Evolutionary conservation across 2,797 vertebrate species (phyloP).

Genomic region (Enoplosus armatus): DNA sequence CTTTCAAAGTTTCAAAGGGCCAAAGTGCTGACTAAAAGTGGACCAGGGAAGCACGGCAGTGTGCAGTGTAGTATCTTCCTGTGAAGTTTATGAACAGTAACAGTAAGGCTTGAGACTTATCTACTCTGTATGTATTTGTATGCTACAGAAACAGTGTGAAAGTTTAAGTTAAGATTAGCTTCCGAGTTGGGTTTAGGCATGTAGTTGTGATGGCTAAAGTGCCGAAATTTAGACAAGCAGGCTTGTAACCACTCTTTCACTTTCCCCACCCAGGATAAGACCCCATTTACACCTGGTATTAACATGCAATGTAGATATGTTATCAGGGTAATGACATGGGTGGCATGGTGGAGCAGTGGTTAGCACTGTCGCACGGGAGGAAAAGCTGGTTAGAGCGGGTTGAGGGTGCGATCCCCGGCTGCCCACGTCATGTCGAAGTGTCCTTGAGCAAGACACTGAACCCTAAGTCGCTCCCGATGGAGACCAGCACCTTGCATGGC

Average conservation of each 20-base stretch:
- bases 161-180: not conserved
- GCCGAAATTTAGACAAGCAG: not conserved
- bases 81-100: constrained; percentile 51
- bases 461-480: too few relatives aligned
- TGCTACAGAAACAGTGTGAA: not conserved
- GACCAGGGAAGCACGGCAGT: constrained; percentile 45
- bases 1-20: constrained; percentile 60
- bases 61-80: constrained; percentile 43
- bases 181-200: not conserved
- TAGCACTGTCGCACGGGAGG: too few relatives aligned
- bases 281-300: too few relatives aligned
- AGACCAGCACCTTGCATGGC: too few relatives aligned
- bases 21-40: constrained; percentile 64
- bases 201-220: not conserved
- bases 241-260: not conserved
- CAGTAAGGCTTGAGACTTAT: constrained; percentile 34
- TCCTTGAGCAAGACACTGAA: too few relatives aligned
- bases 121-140: not conserved
- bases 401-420: too few relatives aligned
- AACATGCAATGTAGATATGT: not conserved
- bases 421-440: too few relatives aligned
- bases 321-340: too few relatives aligned
- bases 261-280: not conserved
- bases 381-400: too few relatives aligned
- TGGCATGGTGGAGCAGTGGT: too few relatives aligned